These are phyloP conservation scores for Amphipoea lucens DNA, from an alignment of 2,888 invertebrate species.

Conservation along the genomic window DNA sequence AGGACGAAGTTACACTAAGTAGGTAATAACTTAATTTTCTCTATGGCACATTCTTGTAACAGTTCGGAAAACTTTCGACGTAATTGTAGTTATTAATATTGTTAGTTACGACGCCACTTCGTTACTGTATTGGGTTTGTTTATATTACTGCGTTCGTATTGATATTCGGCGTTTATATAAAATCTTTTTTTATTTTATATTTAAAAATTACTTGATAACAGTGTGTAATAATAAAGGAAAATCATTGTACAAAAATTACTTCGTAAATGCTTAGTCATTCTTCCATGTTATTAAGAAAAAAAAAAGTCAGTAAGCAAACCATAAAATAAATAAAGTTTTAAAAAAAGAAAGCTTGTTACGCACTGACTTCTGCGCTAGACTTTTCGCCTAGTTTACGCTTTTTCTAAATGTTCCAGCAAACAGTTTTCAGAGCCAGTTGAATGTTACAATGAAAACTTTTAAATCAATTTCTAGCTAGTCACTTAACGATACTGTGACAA, in stretches of 20 bases:
- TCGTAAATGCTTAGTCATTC: too few species aligned
- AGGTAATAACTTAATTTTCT: conserved; percentile 51
- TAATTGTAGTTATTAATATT: conserved; percentile 23
- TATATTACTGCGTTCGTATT: neutral
- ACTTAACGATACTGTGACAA: neutral
- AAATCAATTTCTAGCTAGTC: neutral
- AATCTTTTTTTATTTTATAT: neutral
- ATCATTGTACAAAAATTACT: too few species aligned
- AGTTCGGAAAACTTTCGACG: conserved; percentile 40
- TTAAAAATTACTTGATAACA: neutral
- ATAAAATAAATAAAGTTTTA: neutral
- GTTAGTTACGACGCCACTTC: conserved; percentile 7
- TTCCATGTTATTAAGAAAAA: neutral
- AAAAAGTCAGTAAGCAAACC: neutral
- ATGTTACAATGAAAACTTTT: neutral
- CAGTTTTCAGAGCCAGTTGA: neutral
- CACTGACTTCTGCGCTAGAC: neutral
- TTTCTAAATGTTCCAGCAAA: neutral
- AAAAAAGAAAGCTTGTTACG: neutral
- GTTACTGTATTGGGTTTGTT: neutral
- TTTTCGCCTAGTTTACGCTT: neutral
- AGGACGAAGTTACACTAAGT: conserved; percentile 34
- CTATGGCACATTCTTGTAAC: conserved; percentile 41
- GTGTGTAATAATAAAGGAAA: neutral
- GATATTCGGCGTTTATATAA: neutral